A percentile compares a stretch with the other conserved stretches of the same genome.
These are phyloP conservation scores for Kryptopterus vitreolus DNA, from an alignment of 2,797 vertebrate species.

Conservation along the genomic window DNA sequence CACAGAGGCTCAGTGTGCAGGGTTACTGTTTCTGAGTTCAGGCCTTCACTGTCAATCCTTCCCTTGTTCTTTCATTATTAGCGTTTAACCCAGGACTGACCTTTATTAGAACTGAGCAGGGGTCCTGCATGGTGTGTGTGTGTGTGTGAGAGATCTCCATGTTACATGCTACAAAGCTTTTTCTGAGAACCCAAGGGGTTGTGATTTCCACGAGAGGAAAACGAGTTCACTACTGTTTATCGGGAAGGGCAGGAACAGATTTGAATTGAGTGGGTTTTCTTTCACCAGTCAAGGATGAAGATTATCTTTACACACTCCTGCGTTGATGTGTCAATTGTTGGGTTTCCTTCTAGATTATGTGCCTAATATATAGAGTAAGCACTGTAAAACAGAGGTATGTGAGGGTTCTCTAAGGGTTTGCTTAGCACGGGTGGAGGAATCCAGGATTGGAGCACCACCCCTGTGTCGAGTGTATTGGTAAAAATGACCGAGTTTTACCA, in stretches of 20 bases:
- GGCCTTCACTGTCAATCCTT: slow-evolving; percentile 35
- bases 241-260: slow-evolving; percentile 59
- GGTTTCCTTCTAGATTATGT: not conserved
- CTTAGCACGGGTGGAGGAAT: not conserved
- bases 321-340: not conserved
- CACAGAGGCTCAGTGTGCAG: slow-evolving; percentile 6
- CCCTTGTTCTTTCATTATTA: slow-evolving; percentile 45
- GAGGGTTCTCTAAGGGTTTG: slow-evolving; percentile 6
- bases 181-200: slow-evolving; percentile 57
- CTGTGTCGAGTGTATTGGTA: slow-evolving; percentile 3
- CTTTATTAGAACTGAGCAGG: slow-evolving; percentile 44
- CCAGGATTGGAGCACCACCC: not conserved
- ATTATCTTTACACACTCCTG: not conserved
- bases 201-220: slow-evolving; percentile 42
- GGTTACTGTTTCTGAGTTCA: slow-evolving; percentile 29
- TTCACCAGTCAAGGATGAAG: slow-evolving; percentile 16
- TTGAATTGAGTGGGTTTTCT: slow-evolving; percentile 53
- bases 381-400: not conserved
- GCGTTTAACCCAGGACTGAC: slow-evolving; percentile 45
- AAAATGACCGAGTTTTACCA: slow-evolving; percentile 5
- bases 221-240: slow-evolving; percentile 37
- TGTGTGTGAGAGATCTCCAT: slow-evolving; percentile 53
- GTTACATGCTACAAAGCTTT: slow-evolving; percentile 43
- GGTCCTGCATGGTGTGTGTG: slow-evolving; percentile 40
- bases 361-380: not conserved